Conservation (phyloP, 2,888 invertebrate species). For the Amiota communis region DNA sequence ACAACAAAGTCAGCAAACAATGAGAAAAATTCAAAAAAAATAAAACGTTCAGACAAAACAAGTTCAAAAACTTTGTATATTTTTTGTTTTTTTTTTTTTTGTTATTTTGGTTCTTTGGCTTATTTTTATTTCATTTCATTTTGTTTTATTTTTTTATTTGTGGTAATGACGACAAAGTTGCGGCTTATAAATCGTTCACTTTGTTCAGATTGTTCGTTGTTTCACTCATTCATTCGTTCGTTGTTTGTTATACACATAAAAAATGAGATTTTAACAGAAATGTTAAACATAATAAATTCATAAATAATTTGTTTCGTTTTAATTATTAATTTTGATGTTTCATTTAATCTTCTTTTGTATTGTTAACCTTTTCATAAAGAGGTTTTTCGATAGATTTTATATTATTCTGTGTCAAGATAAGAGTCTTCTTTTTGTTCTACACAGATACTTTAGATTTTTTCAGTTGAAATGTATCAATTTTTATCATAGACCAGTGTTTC, state of each 20-base stretch:
- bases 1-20: background rate
- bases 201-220: too few relatives aligned
- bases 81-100: background rate
- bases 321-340: constrained; percentile 17
- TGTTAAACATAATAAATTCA: constrained; percentile 35
- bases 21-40: constrained; percentile 15
- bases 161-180: background rate
- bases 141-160: background rate
- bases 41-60: constrained; percentile 34
- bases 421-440: background rate
- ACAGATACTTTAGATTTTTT: background rate
- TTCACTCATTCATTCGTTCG: too few relatives aligned
- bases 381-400: background rate
- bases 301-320: constrained; percentile 54
- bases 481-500: too few relatives aligned
- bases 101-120: too few relatives aligned
- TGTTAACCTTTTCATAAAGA: constrained; percentile 33
- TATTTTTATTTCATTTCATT: background rate
- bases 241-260: background rate
- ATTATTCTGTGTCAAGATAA: background rate
- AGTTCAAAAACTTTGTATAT: constrained; percentile 17
- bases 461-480: background rate
- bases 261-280: constrained; percentile 15
- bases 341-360: constrained; percentile 30
- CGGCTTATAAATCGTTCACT: constrained; percentile 9